Base-by-base conservation (phyloP, 2,113 vertebrate species). In the Myanophis thanlyinensis region DNA sequence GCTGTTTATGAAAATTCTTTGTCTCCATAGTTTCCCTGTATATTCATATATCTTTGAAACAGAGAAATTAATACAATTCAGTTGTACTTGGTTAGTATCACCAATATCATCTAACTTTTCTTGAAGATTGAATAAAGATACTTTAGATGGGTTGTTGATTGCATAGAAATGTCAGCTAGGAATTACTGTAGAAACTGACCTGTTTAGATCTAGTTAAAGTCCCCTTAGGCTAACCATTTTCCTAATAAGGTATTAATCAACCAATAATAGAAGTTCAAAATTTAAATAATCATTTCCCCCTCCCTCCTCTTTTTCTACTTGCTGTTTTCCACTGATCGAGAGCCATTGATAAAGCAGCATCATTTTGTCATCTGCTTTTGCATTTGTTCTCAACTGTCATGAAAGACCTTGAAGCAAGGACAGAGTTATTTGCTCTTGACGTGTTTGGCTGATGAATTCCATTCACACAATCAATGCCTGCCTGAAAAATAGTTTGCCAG, bases 401-500 rank as follows among this genome's bases (percentile, higher is more conserved):
- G 3, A 80, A n/a, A 48, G 18, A 40, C 46, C 56, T 87, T 59
- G 85, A 7, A 51, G 84, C 12, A 62, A 87, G 85, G 54, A 49
- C 54, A 91, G 52, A 53, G 46, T 30, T 35, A 23, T 30, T 88
- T 88, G 4, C 86, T 59, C 44, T 88, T 51, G 35, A 56, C 20
- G 44, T 59, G 23, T 92, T 92, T 12, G 7, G 25, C 12, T 67
- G 54, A 62, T 92, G 47, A 44, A 52, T 87, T 27, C 62, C 46
- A 52, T 56, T 67, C 54, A 92, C 20, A 88, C 54, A 67, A 49
- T 6, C 46, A 87, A 91, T 51, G 85, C 46, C 54, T 67, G n/a
- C 67, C n/a, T 92, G 85, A 88, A 92, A 92, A 92, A 92, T 52
- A 88, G 62, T 44, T 88, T 53, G 47, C 86, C 25, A 53, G 86